Percentiles rank a stretch among this genome's conserved stretches.
Evolutionary conservation across 2,888 invertebrate genomes (phyloP).

Genomic region (Macaria notata): DNA sequence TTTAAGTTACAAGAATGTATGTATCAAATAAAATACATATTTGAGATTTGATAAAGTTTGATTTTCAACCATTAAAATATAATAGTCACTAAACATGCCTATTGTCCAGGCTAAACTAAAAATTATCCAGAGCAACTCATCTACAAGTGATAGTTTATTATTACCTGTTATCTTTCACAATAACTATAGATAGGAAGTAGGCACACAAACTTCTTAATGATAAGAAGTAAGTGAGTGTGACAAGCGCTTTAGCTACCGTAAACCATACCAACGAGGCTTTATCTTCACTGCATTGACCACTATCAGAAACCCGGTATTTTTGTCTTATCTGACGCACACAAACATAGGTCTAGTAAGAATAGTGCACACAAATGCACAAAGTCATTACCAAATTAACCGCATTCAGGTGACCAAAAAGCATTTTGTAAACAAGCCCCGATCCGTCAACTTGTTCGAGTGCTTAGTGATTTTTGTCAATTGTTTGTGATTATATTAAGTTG

Average conservation of each 20-base stretch:
- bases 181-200: too few relatives aligned
- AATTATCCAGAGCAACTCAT: too few relatives aligned
- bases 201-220: neutral
- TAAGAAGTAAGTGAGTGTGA: conserved; percentile 51
- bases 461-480: conserved; percentile 42
- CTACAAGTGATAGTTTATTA: too few relatives aligned
- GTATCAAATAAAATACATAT: too few relatives aligned
- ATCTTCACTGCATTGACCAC: conserved; percentile 66
- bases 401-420: conserved; percentile 77
- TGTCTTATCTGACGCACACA: conserved; percentile 72
- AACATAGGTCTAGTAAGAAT: conserved; percentile 55
- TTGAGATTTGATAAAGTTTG: too few relatives aligned
- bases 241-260: conserved; percentile 74
- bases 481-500: conserved; percentile 29
- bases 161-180: too few relatives aligned
- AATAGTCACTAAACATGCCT: too few relatives aligned
- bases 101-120: too few relatives aligned
- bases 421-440: conserved; percentile 75
- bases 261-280: conserved; percentile 55
- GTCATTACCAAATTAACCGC: conserved; percentile 79
- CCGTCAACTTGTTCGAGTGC: conserved; percentile 62
- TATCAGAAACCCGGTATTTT: conserved; percentile 75
- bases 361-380: conserved; percentile 67
- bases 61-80: too few relatives aligned
- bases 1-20: too few relatives aligned